Percentiles rank a stretch among this genome's conserved stretches.
Evolutionary conservation across 2,113 vertebrate species (phyloP).

Genomic region (Gobio gobio): DNA sequence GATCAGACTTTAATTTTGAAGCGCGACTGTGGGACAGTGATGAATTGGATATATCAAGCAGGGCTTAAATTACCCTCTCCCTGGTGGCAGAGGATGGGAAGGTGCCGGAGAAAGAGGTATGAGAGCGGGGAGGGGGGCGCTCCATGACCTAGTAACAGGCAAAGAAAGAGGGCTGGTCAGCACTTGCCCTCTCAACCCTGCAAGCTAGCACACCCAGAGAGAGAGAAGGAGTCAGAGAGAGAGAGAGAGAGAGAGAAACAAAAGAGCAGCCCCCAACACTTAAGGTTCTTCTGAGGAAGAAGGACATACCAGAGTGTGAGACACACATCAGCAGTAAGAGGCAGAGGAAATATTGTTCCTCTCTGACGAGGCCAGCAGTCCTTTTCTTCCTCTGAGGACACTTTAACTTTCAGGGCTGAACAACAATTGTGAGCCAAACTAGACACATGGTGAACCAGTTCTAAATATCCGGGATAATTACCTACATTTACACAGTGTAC

Average conservation of each 20-base stretch:
- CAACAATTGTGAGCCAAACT: constrained; percentile 16
- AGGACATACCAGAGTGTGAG: constrained; percentile 27
- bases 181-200: constrained; percentile 84
- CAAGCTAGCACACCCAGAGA: constrained; percentile 71
- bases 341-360: constrained; percentile 30
- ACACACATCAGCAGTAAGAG: constrained; percentile 23
- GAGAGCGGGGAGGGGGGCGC: constrained; percentile 67
- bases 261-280: constrained; percentile 36
- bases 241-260: constrained; percentile 25
- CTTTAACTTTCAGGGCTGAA: constrained; percentile 20
- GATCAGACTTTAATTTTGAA: constrained; percentile 99
- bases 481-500: neutral
- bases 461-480: neutral
- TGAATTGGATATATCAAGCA: constrained; percentile 96
- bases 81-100: constrained; percentile 83
- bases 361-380: constrained; percentile 8
- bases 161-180: constrained; percentile 86
- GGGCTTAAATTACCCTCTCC: constrained; percentile 95
- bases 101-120: constrained; percentile 57
- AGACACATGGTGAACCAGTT: constrained; percentile 1
- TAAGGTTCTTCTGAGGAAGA: constrained; percentile 20
- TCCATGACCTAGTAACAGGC: constrained; percentile 80
- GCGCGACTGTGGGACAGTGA: constrained; percentile 91
- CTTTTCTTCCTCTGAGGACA: constrained; percentile 21
- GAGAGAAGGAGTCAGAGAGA: constrained; percentile 60